Percentiles rank a stretch among this genome's conserved stretches.
Conservation (phyloP, 2,113 vertebrate genomes). For the Silurus glanis region DNA sequence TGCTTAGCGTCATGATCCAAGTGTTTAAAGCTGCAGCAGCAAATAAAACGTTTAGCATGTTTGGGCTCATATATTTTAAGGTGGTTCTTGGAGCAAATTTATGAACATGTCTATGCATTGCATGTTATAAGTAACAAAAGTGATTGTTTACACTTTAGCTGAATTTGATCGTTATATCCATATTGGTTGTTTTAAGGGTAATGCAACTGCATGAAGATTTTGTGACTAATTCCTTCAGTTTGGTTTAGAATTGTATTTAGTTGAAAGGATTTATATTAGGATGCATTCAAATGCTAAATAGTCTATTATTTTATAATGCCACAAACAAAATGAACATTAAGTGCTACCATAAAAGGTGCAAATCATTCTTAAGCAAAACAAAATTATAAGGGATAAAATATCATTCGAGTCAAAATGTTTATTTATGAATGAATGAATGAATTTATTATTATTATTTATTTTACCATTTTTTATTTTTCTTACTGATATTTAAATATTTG, state of each 20-base stretch:
- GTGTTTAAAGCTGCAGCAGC: slow-evolving; percentile 35
- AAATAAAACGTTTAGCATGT: background rate
- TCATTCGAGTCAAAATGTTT: background rate
- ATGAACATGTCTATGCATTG: no score
- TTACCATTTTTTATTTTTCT: background rate
- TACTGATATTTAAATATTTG: background rate
- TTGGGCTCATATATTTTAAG: background rate
- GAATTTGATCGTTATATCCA: background rate
- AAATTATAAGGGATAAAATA: background rate
- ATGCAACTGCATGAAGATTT: background rate
- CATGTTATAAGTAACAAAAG: background rate
- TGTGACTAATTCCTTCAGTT: background rate
- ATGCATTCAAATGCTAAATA: background rate
- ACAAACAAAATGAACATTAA: background rate
- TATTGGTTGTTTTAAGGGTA: background rate
- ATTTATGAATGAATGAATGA: background rate
- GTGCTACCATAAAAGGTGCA: background rate
- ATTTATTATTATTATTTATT: background rate
- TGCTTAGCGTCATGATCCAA: slow-evolving; percentile 54
- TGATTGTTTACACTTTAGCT: background rate
- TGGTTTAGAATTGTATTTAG: background rate
- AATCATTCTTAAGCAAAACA: background rate
- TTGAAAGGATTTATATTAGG: background rate
- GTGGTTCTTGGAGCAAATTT: background rate
- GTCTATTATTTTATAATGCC: background rate